A percentile compares a stretch with the other conserved stretches of the same genome.
Conservation (phyloP, 2,888 invertebrate genomes). For the Scaptomyza reducta region DNA sequence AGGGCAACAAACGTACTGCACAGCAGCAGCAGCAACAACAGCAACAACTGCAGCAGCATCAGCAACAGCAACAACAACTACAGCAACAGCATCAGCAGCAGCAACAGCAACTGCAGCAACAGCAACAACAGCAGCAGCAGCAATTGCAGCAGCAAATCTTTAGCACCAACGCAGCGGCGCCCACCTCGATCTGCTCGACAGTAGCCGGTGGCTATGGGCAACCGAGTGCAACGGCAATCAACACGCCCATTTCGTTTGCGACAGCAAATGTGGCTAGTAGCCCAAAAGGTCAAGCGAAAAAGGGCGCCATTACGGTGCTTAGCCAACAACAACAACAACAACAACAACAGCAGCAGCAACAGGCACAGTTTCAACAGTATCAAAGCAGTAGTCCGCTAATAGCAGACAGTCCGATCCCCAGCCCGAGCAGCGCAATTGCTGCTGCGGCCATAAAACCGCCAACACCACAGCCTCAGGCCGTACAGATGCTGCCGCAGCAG, state of each 20-base stretch:
- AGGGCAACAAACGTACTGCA: conserved; percentile 75
- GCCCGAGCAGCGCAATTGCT: conserved; percentile 82
- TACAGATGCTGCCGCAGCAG: conserved; percentile 83
- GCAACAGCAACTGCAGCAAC: conserved; percentile 57
- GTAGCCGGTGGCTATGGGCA: conserved; percentile 83
- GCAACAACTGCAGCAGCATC: conserved; percentile 48
- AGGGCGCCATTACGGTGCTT: conserved; percentile 71
- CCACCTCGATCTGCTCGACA: conserved; percentile 72
- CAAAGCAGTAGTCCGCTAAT: conserved; percentile 83
- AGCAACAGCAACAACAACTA: conserved; percentile 57
- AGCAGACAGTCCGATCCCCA: conserved; percentile 84
- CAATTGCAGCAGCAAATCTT: conserved; percentile 80
- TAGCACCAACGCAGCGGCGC: conserved; percentile 76
- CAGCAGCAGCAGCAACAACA: conserved; percentile 47
- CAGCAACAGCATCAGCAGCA: conserved; percentile 52
- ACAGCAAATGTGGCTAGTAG: conserved; percentile 84
- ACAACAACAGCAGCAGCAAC: conserved; percentile 75
- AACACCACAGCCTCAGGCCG: conserved; percentile 83
- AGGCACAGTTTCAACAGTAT: conserved; percentile 80
- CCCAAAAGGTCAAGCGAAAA: conserved; percentile 85
- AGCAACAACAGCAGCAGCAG: conserved; percentile 61
- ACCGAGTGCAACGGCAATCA: conserved; percentile 83
- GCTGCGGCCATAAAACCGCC: conserved; percentile 83
- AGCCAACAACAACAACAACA: conserved; percentile 75
- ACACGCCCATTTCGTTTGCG: conserved; percentile 83